These are phyloP conservation scores for Tricholauxania praeusta DNA, from an alignment of 2,888 invertebrate species.

Conservation along the genomic window DNA sequence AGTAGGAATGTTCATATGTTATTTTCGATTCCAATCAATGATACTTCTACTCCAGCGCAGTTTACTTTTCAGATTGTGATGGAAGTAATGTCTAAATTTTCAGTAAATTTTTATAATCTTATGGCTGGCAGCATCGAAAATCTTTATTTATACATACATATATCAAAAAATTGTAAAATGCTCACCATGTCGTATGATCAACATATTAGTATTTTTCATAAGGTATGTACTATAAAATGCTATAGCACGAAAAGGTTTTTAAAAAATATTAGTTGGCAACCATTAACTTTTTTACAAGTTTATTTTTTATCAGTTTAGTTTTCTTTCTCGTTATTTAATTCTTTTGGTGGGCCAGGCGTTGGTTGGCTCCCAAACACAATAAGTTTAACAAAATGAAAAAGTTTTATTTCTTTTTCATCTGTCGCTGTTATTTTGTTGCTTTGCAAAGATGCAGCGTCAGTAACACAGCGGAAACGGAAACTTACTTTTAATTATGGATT, in stretches of 20 bases:
- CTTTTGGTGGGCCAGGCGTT: conserved; percentile 34
- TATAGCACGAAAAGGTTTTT: too few relatives aligned
- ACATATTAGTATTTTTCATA: neutral
- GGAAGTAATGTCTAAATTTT: too few relatives aligned
- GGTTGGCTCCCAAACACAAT: conserved; percentile 26
- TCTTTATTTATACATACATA: too few relatives aligned
- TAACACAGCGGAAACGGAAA: conserved; percentile 42
- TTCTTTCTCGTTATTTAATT: conserved; percentile 11
- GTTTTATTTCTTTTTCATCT: conserved; percentile 1
- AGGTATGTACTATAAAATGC: too few relatives aligned
- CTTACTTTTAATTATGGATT: conserved; percentile 61
- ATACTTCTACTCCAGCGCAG: too few relatives aligned
- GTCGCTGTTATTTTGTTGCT: neutral
- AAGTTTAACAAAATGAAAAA: conserved; percentile 14
- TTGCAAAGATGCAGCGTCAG: conserved; percentile 38
- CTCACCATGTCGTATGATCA: too few relatives aligned
- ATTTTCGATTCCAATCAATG: too few relatives aligned
- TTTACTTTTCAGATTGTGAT: too few relatives aligned
- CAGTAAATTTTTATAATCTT: too few relatives aligned
- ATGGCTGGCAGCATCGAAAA: too few relatives aligned
- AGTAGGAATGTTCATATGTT: too few relatives aligned
- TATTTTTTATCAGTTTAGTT: neutral
- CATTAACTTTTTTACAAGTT: neutral
- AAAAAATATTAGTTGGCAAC: neutral
- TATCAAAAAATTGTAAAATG: too few relatives aligned